Evolutionary conservation across 2,888 invertebrate species (phyloP), one percentile per base, ranked within the genome.

Genomic region (Laothoe populi): DNA sequence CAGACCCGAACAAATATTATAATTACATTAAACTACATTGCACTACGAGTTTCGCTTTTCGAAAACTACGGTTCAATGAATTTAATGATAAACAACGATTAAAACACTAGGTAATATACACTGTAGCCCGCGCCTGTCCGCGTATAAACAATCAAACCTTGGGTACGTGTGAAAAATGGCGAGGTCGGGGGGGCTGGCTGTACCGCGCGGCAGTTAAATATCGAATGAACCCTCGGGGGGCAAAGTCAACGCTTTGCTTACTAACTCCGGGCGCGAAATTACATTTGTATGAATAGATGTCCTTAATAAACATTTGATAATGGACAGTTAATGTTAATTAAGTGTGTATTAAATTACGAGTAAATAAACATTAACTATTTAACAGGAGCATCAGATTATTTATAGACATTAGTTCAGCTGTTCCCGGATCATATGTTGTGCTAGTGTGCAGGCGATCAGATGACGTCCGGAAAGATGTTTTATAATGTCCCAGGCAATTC

Each of bases 91-190:
- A 44, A 16, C 16, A 44, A 8, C 21, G 7, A 8, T 24, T 13
- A 13, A 46, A 21, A 45, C 19, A 8, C 45, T 23, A 4, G 13
- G 13, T 4, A 23, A 3, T 0, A 38, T 38, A 11, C 4, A 44
- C 46, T 11, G 10, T 7, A 23, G 21, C 13, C 24, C 19, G 46
- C 21, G 11, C 8, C 11, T 46, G 59, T 64, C 38, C 11, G 11
- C 2, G 0, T 44, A 44, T 49, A 75, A 73, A 72, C 72, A 67
- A 77, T 77, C 78, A 70, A 65, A 62, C 63, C 60, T 48, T 63
- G 65, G 69, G 70, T 75, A 68, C 57, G 67, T 62, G 66, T 71
- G 72, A 79, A 70, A 77, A 78, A 79, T 74, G 67, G 57, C 53
- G 35, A 59, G 49, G 53, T 19, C 57, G 40, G 40, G 35, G 23